phyloP scores from a whole-genome alignment of 1,140 invertebrate genomes.

The Mizuhopecten yessoensis region DNA sequence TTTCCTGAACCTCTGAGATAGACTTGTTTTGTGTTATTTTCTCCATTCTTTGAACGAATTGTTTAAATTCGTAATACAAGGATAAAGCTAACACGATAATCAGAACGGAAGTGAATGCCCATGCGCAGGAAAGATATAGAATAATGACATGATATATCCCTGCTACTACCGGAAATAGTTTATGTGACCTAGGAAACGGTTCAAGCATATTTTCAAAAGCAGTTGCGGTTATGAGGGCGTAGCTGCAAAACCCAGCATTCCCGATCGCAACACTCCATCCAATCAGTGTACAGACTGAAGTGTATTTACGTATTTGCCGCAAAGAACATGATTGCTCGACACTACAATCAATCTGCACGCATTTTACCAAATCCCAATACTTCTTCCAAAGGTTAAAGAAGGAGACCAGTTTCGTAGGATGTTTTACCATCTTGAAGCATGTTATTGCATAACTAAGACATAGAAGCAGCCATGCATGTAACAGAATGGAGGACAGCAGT shows the following conservation, averaged over 20 bases:
- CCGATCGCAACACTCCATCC: background rate
- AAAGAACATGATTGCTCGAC: background rate
- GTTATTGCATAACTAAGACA: background rate
- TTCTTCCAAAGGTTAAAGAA: background rate
- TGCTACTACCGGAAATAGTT: background rate
- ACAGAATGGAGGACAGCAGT: background rate
- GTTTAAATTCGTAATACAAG: background rate
- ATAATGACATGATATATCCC: background rate
- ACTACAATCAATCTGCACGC: background rate
- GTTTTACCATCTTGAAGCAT: background rate
- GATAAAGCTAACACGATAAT: background rate
- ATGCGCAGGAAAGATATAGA: background rate
- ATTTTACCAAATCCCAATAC: background rate
- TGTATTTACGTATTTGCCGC: background rate
- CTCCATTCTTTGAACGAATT: background rate
- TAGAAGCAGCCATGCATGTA: background rate
- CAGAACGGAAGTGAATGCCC: background rate
- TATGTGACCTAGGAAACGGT: background rate
- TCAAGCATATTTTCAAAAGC: background rate
- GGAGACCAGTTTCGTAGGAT: background rate
- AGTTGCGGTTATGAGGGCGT: background rate
- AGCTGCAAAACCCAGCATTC: background rate
- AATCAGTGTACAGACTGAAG: background rate
- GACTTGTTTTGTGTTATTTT: background rate
- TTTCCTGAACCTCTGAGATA: background rate